These are phyloP conservation scores for Oxygymnocypris stewartii DNA, from an alignment of 2,113 vertebrate genomes.

Conservation along the genomic window DNA sequence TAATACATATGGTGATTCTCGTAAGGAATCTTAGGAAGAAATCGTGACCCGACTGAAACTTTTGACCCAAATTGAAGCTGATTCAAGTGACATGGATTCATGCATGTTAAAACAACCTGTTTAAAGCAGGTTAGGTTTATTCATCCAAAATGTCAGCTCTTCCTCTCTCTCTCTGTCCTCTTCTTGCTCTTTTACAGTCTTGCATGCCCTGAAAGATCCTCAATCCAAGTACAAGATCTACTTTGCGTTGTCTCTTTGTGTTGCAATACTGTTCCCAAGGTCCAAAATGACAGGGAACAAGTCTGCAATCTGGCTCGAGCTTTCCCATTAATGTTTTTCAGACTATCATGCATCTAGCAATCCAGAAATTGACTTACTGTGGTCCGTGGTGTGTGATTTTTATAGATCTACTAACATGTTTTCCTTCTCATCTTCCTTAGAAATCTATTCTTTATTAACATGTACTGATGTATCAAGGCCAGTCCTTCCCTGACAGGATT, in stretches of 20 bases:
- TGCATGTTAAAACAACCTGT: conserved; percentile 36
- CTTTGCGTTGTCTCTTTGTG: not conserved
- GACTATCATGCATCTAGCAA: not conserved
- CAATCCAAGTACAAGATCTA: not conserved
- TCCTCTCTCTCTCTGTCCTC: not conserved
- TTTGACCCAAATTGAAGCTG: conserved; percentile 18
- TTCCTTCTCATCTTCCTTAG: not conserved
- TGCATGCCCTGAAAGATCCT: conserved; percentile 3
- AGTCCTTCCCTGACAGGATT: not conserved
- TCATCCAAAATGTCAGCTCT: conserved; percentile 4
- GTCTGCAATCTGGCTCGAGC: not conserved
- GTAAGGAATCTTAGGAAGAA: not conserved
- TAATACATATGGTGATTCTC: not conserved
- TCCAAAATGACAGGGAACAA: conserved; percentile 1
- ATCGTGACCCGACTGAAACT: not conserved
- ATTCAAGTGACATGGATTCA: conserved; percentile 13
- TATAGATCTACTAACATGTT: not conserved
- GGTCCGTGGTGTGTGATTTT: not conserved
- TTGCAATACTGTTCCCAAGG: not conserved
- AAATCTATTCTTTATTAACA: not conserved
- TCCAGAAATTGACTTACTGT: not conserved
- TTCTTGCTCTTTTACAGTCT: not conserved
- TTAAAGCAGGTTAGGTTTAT: conserved; percentile 3
- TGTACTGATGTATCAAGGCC: not conserved
- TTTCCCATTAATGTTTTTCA: not conserved